Base-by-base conservation (phyloP, 2,888 invertebrate genomes). In the Drosophila multiciliata region DNA sequence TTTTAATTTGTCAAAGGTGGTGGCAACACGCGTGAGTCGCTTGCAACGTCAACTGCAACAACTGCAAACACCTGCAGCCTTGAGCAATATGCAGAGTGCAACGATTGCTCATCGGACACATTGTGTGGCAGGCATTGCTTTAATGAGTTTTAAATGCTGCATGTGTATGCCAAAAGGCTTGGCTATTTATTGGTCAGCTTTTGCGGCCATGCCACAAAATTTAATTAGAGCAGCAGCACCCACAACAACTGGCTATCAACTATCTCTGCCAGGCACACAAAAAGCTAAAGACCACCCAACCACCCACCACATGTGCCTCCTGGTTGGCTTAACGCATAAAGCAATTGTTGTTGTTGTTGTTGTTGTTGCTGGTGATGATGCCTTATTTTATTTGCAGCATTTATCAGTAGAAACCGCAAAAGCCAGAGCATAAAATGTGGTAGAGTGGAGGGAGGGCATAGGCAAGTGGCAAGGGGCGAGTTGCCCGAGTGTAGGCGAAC, bases 361-460 rank as follows among this genome's bases (percentile, higher is more conserved):
- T 49, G 48, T 9, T 63, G 60, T 11, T 71, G 66, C 61, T 40
- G 67, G 54, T 67, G 65, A 65, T 78, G 78, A 65, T 78, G 75
- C 72, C 72, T 76, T 62, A 86, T 77, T 87, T 87, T 80, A 83
- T 87, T 81, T 74, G 77, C 80, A 62, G 73, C 80, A 84, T 87
- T 85, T 85, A 84, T 84, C 87, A 83, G 83, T 75, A 50, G 61
- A 64, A 84, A 85, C 85, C 85, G 73, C 85, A 87, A 85, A 75
- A 80, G 78, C 78, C 82, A 71, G 45, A 50, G 33, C 65, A 23
- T 38, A 38, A 55, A 55, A 55, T 53, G 54, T 33, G 55, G 38
- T 40, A 3, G 35, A 20, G 20, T n/a, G 29, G 4, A 12, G 38
- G 2, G 23, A 3, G 20, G 5, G 26, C 15, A 20, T 15, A 3